Evolutionary conservation across 2,888 invertebrate species (phyloP).

Genomic region (Spilarctia lutea): DNA sequence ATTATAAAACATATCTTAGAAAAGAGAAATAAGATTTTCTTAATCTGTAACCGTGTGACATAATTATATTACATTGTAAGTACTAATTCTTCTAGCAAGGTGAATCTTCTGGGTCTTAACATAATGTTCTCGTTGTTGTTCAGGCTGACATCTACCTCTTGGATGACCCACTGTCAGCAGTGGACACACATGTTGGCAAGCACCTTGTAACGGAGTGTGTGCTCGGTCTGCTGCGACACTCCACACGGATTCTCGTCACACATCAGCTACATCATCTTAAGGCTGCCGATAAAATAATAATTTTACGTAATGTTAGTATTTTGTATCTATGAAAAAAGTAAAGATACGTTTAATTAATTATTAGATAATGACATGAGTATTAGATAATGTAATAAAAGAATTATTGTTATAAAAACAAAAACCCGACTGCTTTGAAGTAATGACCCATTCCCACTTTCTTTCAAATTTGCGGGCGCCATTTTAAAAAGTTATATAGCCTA

Average conservation of each 20-base stretch:
- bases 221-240: constrained; percentile 85
- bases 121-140: constrained; percentile 13
- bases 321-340: not conserved
- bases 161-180: constrained; percentile 92
- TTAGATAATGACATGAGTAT: not conserved
- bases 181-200: constrained; percentile 91
- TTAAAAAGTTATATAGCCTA: too few relatives aligned
- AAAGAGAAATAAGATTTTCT: too few relatives aligned
- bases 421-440: too few relatives aligned
- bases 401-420: too few relatives aligned
- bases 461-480: too few relatives aligned
- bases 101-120: not conserved
- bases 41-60: too few relatives aligned
- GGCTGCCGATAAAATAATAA: constrained; percentile 88
- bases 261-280: constrained; percentile 94
- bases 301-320: constrained; percentile 88
- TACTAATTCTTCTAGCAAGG: not conserved
- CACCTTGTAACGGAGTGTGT: constrained; percentile 91
- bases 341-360: not conserved
- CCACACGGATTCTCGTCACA: constrained; percentile 92
- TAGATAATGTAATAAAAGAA: not conserved
- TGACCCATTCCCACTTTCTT: too few relatives aligned
- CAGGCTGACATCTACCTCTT: constrained; percentile 91
- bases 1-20: too few relatives aligned
- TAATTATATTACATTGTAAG: too few relatives aligned